A percentile compares a stretch with the other conserved stretches of the same genome.
phyloP scores from a whole-genome alignment of 2,113 vertebrate genomes.

The Coryphaenoides rupestris region DNA sequence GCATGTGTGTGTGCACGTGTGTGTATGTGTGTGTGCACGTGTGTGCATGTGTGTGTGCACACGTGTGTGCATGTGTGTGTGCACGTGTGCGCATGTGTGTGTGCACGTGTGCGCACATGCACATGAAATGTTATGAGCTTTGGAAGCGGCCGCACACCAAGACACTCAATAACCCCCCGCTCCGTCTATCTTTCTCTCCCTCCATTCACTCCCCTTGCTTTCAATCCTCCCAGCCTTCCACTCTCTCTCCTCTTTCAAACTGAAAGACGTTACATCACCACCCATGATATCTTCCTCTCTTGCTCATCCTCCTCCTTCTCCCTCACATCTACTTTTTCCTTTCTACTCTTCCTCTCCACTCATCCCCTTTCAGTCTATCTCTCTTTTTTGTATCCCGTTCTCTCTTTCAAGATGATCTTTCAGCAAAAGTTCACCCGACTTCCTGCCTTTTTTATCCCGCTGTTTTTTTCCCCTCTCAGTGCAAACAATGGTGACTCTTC shows the following conservation, averaged over 20 bases:
- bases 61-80: too few species aligned
- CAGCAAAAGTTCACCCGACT: too few species aligned
- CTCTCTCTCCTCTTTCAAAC: neutral
- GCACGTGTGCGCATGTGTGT: too few species aligned
- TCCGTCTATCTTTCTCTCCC: neutral
- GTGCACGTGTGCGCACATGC: too few species aligned
- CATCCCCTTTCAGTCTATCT: too few species aligned
- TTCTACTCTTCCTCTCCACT: neutral
- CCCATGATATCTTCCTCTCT: neutral
- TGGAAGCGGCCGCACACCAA: conserved; percentile 15
- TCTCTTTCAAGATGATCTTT: too few species aligned
- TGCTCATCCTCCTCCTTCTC: neutral
- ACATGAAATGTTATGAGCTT: conserved; percentile 36
- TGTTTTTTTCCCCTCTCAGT: too few species aligned
- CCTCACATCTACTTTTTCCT: neutral
- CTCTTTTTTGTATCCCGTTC: too few species aligned
- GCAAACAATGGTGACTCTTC: too few species aligned
- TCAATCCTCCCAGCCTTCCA: conserved; percentile 11
- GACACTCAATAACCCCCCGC: conserved; percentile 8
- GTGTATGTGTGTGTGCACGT: conserved; percentile 13
- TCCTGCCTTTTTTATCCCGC: too few species aligned
- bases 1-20: too few species aligned
- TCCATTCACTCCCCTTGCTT: conserved; percentile 1
- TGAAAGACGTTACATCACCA: neutral
- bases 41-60: too few species aligned